These are phyloP conservation scores for Kryptolebias marmoratus DNA, from an alignment of 2,113 vertebrate species.

Conservation along the genomic window DNA sequence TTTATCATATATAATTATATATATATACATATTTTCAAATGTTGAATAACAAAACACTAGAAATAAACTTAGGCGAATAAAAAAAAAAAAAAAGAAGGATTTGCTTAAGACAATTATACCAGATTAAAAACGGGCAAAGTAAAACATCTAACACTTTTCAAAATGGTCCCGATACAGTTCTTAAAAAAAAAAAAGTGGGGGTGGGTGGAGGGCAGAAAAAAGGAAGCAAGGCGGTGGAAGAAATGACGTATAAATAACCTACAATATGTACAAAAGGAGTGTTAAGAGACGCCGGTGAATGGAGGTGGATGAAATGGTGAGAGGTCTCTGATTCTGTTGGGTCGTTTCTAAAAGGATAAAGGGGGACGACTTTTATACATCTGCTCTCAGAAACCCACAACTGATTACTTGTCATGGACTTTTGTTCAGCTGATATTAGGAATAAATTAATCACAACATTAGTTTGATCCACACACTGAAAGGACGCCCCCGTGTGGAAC, in stretches of 20 bases:
- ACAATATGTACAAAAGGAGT: neutral
- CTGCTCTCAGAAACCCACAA: conserved; percentile 19
- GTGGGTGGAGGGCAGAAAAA: conserved; percentile 38
- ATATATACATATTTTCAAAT: conserved; percentile 79
- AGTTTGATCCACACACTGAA: conserved; percentile 13
- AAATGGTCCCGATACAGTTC: conserved; percentile 83
- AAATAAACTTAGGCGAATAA: conserved; percentile 74
- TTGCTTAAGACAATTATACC: conserved; percentile 76
- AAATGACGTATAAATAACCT: conserved; percentile 26
- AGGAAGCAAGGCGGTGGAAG: conserved; percentile 60
- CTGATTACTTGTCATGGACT: conserved; percentile 55
- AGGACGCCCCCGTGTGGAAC: neutral
- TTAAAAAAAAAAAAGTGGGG: conserved; percentile 15
- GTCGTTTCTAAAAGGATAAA: conserved; percentile 3
- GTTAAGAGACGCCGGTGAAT: conserved; percentile 12
- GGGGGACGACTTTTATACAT: conserved; percentile 5
- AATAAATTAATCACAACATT: conserved; percentile 21
- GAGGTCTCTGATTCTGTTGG: conserved; percentile 1
- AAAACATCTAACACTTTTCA: conserved; percentile 72
- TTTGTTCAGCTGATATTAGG: conserved; percentile 29
- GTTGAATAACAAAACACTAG: conserved; percentile 81
- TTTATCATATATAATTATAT: conserved; percentile 84
- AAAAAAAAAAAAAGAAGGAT: conserved; percentile 74
- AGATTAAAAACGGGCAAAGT: conserved; percentile 74
- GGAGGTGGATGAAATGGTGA: conserved; percentile 15